Percentiles rank a stretch among this genome's conserved stretches.
Conservation (phyloP, 2,888 invertebrate genomes). For the Thecocarcelia acutangulata region DNA sequence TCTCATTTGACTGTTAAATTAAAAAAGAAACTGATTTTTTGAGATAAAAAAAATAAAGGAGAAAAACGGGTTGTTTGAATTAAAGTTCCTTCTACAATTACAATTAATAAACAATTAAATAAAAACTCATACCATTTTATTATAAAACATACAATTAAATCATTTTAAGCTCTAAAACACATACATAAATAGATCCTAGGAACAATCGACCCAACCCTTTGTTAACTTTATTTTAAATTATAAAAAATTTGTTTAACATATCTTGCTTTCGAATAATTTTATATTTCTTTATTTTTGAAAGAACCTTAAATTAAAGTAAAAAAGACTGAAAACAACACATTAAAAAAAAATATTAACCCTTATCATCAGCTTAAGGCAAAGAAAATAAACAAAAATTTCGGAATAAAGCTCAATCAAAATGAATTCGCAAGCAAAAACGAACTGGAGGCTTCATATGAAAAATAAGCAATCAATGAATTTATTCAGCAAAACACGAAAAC, state of each 20-base stretch:
- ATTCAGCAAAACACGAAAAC: too few relatives aligned
- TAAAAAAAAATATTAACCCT: too few relatives aligned
- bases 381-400: too few relatives aligned
- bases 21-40: constrained; percentile 29
- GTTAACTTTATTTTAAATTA: neutral
- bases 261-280: constrained; percentile 7
- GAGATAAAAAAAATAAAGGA: constrained; percentile 40
- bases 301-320: constrained; percentile 8
- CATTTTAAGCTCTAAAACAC: constrained; percentile 9
- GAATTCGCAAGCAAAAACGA: too few relatives aligned
- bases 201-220: constrained; percentile 44
- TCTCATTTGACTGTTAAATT: constrained; percentile 13
- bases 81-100: constrained; percentile 66
- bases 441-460: too few relatives aligned
- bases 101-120: constrained; percentile 19
- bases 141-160: constrained; percentile 17
- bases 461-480: too few relatives aligned
- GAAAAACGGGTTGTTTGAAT: constrained; percentile 68
- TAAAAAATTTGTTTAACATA: constrained; percentile 22
- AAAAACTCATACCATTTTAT: constrained; percentile 4
- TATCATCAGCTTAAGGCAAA: too few relatives aligned
- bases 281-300: constrained; percentile 14
- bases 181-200: constrained; percentile 26
- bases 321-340: constrained; percentile 38
- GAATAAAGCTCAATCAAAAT: too few relatives aligned